Evolutionary conservation across 2,113 vertebrate species (phyloP).

Genomic region (Chunga burmeisteri): DNA sequence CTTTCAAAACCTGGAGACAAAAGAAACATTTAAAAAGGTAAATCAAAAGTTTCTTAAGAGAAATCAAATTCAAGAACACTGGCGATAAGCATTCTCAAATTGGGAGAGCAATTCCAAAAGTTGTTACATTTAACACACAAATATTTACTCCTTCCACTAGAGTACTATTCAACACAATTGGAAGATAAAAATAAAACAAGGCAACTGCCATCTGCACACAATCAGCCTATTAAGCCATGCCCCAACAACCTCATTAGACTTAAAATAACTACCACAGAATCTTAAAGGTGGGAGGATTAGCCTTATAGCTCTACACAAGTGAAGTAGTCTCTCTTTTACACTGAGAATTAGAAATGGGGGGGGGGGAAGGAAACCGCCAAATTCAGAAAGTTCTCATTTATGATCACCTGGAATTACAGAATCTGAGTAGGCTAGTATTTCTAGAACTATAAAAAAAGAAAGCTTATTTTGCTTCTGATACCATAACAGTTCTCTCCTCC

Average conservation of each 20-base stretch:
- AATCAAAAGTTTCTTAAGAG: background rate
- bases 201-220: constrained; percentile 50
- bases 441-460: background rate
- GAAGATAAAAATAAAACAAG: constrained; percentile 44
- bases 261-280: constrained; percentile 62
- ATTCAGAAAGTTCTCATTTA: background rate
- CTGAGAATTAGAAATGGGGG: background rate
- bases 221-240: constrained; percentile 57
- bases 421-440: background rate
- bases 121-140: background rate
- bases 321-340: background rate
- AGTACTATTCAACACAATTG: constrained; percentile 11
- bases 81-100: background rate
- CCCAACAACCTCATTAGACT: constrained; percentile 59
- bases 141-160: background rate
- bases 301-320: background rate
- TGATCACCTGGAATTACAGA: background rate
- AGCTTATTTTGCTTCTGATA: background rate
- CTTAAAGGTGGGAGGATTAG: constrained; percentile 58
- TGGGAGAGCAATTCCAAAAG: background rate
- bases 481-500: background rate
- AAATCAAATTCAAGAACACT: background rate
- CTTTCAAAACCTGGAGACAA: constrained; percentile 93
- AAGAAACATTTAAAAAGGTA: constrained; percentile 53
- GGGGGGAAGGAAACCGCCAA: background rate